Percentiles rank a stretch among this genome's conserved stretches.
Evolutionary conservation across 2,113 vertebrate genomes (phyloP).

Genomic region (Hemibagrus wyckioides): DNA sequence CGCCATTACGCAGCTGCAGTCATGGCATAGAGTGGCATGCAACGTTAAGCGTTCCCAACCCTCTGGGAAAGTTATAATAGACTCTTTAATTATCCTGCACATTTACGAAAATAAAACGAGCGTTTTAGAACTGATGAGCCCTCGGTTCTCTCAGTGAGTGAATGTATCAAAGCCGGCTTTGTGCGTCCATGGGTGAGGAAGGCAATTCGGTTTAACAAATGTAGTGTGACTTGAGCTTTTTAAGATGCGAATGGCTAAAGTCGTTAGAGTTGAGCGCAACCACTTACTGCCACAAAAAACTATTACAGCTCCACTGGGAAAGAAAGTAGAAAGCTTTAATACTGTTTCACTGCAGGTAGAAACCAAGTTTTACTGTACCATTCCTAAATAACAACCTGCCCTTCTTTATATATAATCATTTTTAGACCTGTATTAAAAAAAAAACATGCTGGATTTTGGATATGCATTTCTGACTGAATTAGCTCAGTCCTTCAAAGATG

Average conservation of each 20-base stretch:
- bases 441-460: neutral
- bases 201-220: slow-evolving; percentile 75
- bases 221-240: slow-evolving; percentile 74
- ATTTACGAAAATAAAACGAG: slow-evolving; percentile 79
- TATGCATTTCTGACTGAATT: neutral
- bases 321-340: slow-evolving; percentile 41
- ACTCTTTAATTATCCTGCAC: slow-evolving; percentile 75
- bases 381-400: neutral
- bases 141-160: slow-evolving; percentile 74
- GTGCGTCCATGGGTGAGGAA: slow-evolving; percentile 68
- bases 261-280: slow-evolving; percentile 66
- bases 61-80: slow-evolving; percentile 80
- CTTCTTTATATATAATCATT: neutral
- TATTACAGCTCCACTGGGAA: slow-evolving; percentile 53
- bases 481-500: neutral
- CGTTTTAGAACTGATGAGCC: slow-evolving; percentile 80
- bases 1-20: slow-evolving; percentile 58
- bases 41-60: slow-evolving; percentile 72
- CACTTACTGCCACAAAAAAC: slow-evolving; percentile 56
- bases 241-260: slow-evolving; percentile 65
- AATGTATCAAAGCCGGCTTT: slow-evolving; percentile 67
- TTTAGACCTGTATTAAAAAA: neutral
- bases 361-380: neutral
- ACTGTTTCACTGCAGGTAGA: slow-evolving; percentile 2
- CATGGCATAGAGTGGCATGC: slow-evolving; percentile 63